Percentiles rank a stretch among this genome's conserved stretches.
These are phyloP conservation scores for Podargus strigoides DNA, from an alignment of 2,797 vertebrate species.

Conservation along the genomic window DNA sequence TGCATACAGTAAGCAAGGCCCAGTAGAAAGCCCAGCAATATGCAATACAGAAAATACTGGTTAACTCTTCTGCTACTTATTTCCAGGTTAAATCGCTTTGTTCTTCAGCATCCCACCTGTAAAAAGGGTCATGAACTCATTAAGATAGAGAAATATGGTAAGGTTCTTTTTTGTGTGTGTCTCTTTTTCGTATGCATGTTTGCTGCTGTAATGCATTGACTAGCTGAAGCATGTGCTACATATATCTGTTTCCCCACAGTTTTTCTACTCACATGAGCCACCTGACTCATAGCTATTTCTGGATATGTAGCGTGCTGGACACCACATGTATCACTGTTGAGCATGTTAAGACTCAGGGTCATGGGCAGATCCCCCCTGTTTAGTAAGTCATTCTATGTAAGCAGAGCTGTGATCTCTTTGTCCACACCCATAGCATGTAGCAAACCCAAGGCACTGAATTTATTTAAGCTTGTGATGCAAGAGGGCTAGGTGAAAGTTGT, in stretches of 20 bases:
- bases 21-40: background rate
- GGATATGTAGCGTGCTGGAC: background rate
- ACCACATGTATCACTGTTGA: background rate
- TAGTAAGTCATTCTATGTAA: background rate
- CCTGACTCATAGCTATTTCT: background rate
- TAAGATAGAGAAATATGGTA: background rate
- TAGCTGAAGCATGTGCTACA: background rate
- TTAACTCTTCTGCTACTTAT: background rate
- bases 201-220: background rate
- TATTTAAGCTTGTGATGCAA: background rate
- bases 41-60: background rate
- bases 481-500: background rate
- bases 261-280: background rate
- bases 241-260: background rate
- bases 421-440: background rate
- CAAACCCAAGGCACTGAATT: background rate
- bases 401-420: background rate
- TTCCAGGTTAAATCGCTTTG: background rate
- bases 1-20: background rate
- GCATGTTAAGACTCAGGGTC: background rate
- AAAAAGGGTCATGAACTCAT: background rate
- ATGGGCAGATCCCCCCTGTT: background rate
- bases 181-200: background rate
- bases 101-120: background rate
- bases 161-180: background rate